Percentiles rank a stretch among this genome's conserved stretches.
Conservation (phyloP, 2,113 vertebrate genomes). For the Atrichornis clamosus region DNA sequence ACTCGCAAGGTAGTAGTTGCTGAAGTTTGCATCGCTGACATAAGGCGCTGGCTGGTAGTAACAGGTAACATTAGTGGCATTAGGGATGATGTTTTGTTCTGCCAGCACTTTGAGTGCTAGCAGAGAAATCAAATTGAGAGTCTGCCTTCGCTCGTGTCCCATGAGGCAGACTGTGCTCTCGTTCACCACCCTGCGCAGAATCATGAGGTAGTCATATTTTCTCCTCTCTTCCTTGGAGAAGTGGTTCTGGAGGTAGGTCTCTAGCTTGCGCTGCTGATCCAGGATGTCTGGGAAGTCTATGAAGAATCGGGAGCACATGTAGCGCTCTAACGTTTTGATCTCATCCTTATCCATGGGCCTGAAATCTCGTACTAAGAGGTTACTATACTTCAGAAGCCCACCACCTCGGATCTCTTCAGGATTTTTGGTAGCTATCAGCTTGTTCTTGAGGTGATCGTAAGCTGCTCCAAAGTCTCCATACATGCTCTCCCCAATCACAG, state of each 20-base stretch:
- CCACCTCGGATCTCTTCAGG: conserved; percentile 96
- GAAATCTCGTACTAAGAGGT: conserved; percentile 92
- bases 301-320: conserved; percentile 99
- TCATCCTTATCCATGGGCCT: conserved; percentile 84
- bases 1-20: conserved; percentile 92
- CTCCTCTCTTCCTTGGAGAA: conserved; percentile 92
- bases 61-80: conserved; percentile 91
- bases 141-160: conserved; percentile 95
- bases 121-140: conserved; percentile 92
- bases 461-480: conserved; percentile 90
- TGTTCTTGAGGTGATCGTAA: conserved; percentile 87
- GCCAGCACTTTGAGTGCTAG: conserved; percentile 90
- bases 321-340: conserved; percentile 92
- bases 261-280: conserved; percentile 93
- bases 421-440: conserved; percentile 92
- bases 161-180: conserved; percentile 99
- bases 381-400: conserved; percentile 95
- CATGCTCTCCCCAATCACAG: conserved; percentile 88
- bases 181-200: conserved; percentile 89
- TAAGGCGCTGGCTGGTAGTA: conserved; percentile 98
- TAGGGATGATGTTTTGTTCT: conserved; percentile 93
- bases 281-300: conserved; percentile 97
- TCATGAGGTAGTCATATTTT: conserved; percentile 98
- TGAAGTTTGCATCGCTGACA: conserved; percentile 93
- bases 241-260: conserved; percentile 97